phyloP scores from a whole-genome alignment of 2,888 invertebrate species.

The Lycaena phlaeas region DNA sequence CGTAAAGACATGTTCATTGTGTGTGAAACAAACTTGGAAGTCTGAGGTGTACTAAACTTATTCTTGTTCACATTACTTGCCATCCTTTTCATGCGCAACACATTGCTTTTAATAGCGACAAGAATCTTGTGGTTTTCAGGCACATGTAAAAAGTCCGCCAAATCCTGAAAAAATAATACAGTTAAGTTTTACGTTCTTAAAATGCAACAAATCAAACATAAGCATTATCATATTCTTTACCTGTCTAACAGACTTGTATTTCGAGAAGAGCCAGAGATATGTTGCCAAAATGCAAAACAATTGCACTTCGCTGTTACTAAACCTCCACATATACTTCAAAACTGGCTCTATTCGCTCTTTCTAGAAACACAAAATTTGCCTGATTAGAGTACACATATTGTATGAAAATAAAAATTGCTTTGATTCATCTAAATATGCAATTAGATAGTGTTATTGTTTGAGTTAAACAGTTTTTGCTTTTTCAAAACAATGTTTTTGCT shows the following conservation, averaged over 20 bases:
- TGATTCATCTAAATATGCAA: no score
- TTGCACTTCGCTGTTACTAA: slow-evolving; percentile 77
- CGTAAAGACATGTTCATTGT: slow-evolving; percentile 33
- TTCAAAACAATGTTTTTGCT: no score
- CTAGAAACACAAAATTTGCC: no score
- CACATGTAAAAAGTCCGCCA: slow-evolving; percentile 40
- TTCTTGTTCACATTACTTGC: slow-evolving; percentile 31
- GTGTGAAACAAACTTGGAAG: slow-evolving; percentile 32
- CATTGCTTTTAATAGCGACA: slow-evolving; percentile 42
- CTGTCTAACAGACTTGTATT: slow-evolving; percentile 57
- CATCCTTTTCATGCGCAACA: slow-evolving; percentile 49
- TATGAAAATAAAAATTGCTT: no score
- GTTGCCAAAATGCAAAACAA: slow-evolving; percentile 78
- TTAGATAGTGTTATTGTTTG: no score
- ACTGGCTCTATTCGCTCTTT: slow-evolving; percentile 73
- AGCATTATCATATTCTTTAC: slow-evolving; percentile 34
- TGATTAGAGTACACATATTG: no score
- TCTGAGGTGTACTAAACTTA: slow-evolving; percentile 36
- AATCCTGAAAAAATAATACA: slow-evolving; percentile 37
- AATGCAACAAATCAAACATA: no score
- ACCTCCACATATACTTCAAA: slow-evolving; percentile 76
- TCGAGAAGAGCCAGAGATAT: slow-evolving; percentile 77
- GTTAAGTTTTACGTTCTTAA: neutral
- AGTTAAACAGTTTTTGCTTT: no score
- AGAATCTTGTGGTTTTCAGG: slow-evolving; percentile 54